Evolutionary conservation across 2,113 vertebrate genomes (phyloP).

Genomic region (Paramisgurnus dabryanus): DNA sequence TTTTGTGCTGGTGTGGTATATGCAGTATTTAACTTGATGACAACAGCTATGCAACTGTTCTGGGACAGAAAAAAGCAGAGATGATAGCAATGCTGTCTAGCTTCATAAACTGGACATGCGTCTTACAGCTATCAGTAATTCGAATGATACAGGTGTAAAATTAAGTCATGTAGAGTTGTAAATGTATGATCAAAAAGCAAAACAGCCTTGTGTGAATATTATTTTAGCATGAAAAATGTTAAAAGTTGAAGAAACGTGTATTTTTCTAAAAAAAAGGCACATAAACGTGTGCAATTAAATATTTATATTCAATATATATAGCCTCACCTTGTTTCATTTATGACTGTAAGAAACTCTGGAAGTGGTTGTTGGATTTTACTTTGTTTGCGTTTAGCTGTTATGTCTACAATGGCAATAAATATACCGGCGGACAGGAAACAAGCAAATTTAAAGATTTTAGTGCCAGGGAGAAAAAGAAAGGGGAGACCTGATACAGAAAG

Average conservation of each 20-base stretch:
- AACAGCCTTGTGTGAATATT: conserved; percentile 19
- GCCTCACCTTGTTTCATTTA: conserved; percentile 24
- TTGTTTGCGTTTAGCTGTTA: conserved; percentile 27
- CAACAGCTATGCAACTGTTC: conserved; percentile 11
- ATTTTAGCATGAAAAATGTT: conserved; percentile 84
- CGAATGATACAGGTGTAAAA: not conserved
- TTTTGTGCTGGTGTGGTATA: conserved; percentile 28
- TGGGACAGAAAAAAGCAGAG: not conserved
- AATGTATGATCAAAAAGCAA: conserved; percentile 1
- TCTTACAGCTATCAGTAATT: not conserved
- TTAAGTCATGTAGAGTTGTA: not conserved
- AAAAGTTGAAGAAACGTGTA: conserved; percentile 99
- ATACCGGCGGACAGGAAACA: conserved; percentile 57
- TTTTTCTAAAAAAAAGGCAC: conserved; percentile 93
- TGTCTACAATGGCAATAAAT: conserved; percentile 47
- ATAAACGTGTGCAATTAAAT: conserved; percentile 87
- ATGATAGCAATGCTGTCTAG: not conserved
- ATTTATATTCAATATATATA: conserved; percentile 96
- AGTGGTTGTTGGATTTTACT: not conserved
- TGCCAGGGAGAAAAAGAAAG: conserved; percentile 55
- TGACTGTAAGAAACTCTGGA: not conserved
- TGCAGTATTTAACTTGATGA: conserved; percentile 32
- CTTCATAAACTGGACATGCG: not conserved
- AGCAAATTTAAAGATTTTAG: conserved; percentile 59
- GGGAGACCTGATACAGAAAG: conserved; percentile 66